A percentile compares a stretch with the other conserved stretches of the same genome.
Evolutionary conservation across 2,888 invertebrate species (phyloP).

Genomic region (Drosophila flavopinicola): DNA sequence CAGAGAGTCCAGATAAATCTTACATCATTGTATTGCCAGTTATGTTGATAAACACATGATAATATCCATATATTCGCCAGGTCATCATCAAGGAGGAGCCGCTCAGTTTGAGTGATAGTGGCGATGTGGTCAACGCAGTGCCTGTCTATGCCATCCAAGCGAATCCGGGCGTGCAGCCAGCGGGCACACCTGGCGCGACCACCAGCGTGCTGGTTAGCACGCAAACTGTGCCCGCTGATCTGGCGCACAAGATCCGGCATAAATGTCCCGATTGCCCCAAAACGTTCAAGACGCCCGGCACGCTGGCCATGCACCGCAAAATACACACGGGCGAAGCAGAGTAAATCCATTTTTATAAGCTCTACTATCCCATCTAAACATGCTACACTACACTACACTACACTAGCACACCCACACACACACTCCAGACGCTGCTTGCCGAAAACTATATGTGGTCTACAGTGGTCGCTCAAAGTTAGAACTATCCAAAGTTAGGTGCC

Average conservation of each 20-base stretch:
- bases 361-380: constrained; percentile 23
- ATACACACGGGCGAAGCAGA: constrained; percentile 84
- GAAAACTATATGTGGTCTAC: background rate
- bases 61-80: constrained; percentile 36
- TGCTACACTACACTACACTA: constrained; percentile 3
- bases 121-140: constrained; percentile 70
- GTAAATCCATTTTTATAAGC: constrained; percentile 78
- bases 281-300: constrained; percentile 83
- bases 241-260: constrained; percentile 81
- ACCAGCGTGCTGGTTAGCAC: constrained; percentile 69
- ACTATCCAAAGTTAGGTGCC: background rate
- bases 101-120: constrained; percentile 72
- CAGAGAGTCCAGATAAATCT: too few species aligned
- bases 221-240: constrained; percentile 63
- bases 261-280: constrained; percentile 84
- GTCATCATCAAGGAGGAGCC: constrained; percentile 83
- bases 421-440: constrained; percentile 12
- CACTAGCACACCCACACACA: background rate
- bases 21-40: background rate
- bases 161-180: constrained; percentile 66
- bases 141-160: constrained; percentile 81
- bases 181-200: constrained; percentile 47
- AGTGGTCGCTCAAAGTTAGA: background rate
- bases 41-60: too few species aligned
- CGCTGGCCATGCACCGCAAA: constrained; percentile 83